phyloP scores from a whole-genome alignment of 1,140 invertebrate species.

The Scylla paramamosain region DNA sequence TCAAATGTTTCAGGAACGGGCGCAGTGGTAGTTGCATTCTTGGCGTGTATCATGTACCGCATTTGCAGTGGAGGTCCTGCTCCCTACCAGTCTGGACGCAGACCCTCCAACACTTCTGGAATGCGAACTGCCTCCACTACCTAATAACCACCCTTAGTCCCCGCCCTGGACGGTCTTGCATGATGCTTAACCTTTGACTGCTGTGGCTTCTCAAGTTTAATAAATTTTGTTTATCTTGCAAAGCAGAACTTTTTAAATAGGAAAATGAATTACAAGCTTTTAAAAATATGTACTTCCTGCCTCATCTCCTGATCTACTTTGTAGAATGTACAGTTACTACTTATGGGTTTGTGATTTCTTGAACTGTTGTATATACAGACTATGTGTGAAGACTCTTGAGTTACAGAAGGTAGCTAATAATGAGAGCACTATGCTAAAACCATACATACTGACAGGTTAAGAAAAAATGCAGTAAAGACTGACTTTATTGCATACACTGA shows the following conservation, averaged over 20 bases:
- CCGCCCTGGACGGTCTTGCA: neutral
- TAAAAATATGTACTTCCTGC: too few relatives aligned
- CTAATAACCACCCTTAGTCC: neutral
- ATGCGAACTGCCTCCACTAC: neutral
- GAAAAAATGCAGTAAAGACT: slow-evolving; percentile 10
- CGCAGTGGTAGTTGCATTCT: neutral
- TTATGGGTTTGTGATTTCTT: too few relatives aligned
- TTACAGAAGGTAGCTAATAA: neutral
- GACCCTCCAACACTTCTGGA: neutral
- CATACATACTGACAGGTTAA: neutral
- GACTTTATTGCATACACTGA: slow-evolving; percentile 56
- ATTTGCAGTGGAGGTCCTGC: neutral
- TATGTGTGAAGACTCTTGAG: too few relatives aligned
- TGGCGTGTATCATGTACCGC: neutral
- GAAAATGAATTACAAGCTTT: too few relatives aligned
- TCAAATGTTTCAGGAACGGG: neutral
- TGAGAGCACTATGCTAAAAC: neutral
- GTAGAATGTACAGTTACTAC: too few relatives aligned
- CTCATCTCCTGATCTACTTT: too few relatives aligned
- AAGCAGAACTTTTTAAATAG: too few relatives aligned
- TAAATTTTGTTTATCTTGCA: too few relatives aligned
- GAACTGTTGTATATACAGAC: too few relatives aligned
- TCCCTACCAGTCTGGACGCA: neutral
- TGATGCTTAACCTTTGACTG: too few relatives aligned
- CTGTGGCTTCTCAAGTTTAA: too few relatives aligned